Percentiles rank a stretch among this genome's conserved stretches.
phyloP scores from a whole-genome alignment of 2,888 invertebrate genomes.

The Clistopyga incitator region DNA sequence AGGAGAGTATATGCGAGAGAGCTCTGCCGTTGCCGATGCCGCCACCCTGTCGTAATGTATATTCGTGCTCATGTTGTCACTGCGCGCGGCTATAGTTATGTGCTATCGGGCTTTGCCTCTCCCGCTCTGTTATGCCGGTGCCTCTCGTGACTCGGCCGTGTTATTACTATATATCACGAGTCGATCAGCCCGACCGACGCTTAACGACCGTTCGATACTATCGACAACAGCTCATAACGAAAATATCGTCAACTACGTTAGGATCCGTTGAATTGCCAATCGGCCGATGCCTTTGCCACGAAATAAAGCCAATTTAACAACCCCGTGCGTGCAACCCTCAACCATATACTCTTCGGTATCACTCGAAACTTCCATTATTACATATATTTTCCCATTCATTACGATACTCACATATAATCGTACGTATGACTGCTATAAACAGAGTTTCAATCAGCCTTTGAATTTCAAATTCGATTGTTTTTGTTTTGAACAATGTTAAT shows the following conservation, averaged over 20 bases:
- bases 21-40: background rate
- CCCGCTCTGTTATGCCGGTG: background rate
- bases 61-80: slow-evolving; percentile 12
- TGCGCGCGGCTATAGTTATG: background rate
- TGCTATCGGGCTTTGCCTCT: background rate
- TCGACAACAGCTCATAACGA: slow-evolving; percentile 13
- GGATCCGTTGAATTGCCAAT: slow-evolving; percentile 8
- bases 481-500: too few species aligned
- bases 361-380: background rate
- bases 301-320: slow-evolving; percentile 19
- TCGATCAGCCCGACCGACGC: background rate
- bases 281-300: slow-evolving; percentile 4
- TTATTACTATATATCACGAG: slow-evolving; percentile 13
- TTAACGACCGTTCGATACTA: slow-evolving; percentile 10
- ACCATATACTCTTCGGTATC: background rate
- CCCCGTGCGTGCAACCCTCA: background rate
- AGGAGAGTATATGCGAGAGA: background rate
- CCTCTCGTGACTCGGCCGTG: background rate
- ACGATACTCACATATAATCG: background rate
- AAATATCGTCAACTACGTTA: slow-evolving; percentile 22
- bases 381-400: background rate
- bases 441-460: too few species aligned
- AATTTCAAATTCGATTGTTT: too few species aligned
- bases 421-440: too few species aligned
- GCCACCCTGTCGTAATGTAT: slow-evolving; percentile 12